phyloP scores from a whole-genome alignment of 2,113 vertebrate genomes.

The Telmatochromis bifrenatus region DNA sequence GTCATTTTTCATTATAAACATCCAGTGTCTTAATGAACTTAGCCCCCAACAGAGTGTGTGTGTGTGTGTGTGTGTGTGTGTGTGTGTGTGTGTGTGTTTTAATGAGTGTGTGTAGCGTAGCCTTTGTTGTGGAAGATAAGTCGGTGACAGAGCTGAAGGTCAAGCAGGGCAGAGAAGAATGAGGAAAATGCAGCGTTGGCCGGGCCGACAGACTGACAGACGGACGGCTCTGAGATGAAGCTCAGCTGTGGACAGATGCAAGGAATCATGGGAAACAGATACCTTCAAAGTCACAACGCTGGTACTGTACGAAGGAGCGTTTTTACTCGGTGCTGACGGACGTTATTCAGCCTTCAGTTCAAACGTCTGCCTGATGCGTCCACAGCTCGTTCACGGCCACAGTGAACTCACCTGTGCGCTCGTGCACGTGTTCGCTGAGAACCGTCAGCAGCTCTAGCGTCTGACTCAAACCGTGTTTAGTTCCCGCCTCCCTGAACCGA shows the following conservation, averaged over 20 bases:
- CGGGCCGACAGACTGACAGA: neutral
- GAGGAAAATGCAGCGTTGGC: constrained; percentile 52
- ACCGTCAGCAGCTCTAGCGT: neutral
- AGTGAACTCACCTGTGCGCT: neutral
- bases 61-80: neutral
- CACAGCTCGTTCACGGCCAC: neutral
- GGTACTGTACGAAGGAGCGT: neutral
- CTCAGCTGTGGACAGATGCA: constrained; percentile 41
- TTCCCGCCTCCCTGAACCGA: neutral
- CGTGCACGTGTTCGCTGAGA: neutral
- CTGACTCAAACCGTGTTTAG: neutral
- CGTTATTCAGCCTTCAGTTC: neutral
- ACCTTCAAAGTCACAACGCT: neutral
- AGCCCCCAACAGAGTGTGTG: neutral
- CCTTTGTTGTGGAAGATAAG: constrained; percentile 61
- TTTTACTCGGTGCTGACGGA: neutral
- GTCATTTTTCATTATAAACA: constrained; percentile 54
- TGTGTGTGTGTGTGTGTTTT: neutral
- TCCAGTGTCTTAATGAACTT: constrained; percentile 48
- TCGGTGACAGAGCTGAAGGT: constrained; percentile 68
- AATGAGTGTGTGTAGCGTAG: constrained; percentile 35
- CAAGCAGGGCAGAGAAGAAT: constrained; percentile 60
- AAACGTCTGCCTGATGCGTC: neutral
- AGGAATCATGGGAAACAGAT: constrained; percentile 18
- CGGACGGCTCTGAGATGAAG: constrained; percentile 1